Evolutionary conservation across 2,888 invertebrate genomes (phyloP), one percentile per base, ranked within the genome.

Genomic region (Pristionchus entomophagus): DNA sequence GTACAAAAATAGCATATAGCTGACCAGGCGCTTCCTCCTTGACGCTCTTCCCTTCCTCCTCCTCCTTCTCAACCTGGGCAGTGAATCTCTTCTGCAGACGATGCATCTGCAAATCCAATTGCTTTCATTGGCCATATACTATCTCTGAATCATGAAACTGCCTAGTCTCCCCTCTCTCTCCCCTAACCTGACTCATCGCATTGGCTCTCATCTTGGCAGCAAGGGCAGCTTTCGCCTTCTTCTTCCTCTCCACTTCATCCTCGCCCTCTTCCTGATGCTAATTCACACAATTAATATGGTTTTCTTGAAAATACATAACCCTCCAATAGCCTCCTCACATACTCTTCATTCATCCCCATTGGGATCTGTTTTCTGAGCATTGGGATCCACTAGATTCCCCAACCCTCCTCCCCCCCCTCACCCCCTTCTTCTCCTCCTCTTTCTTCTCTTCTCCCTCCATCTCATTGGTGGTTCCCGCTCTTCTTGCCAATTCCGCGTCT

Each of bases 141-240:
- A 29, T 80, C 22, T 10, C 14, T 26, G n/a, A 19, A n/a, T n/a
- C 62, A 62, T 6, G 32, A 19, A 69, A 69, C 35, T 22, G 59
- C 5, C 10, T 12, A 49, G 35, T 81, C 81, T 32, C 26, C 49
- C 78, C n/a, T 4, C 49, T 32, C n/a, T 32, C n/a, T 78, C 26
- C 26, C 12, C 82, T 84, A 49, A 87, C 87, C 87, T 88, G 88
- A 35, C 87, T 86, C 89, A 92, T 81, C 10, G 92, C 92, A 65
- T 88, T 90, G 53, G 87, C 90, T 65, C 88, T 88, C 90, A 90
- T 91, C 85, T 89, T 89, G 0, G 90, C 91, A 3, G 92, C 92
- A 45, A 87, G 86, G 1, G 88, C 90, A 2, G 90, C 88, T 59
- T 87, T 88, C 35, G 81, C 69, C 41, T 84, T 82, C 35, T 82